A percentile compares a stretch with the other conserved stretches of the same genome.
Evolutionary conservation across 2,797 vertebrate genomes (phyloP).

Genomic region (Pteronotus mesoamericanus): DNA sequence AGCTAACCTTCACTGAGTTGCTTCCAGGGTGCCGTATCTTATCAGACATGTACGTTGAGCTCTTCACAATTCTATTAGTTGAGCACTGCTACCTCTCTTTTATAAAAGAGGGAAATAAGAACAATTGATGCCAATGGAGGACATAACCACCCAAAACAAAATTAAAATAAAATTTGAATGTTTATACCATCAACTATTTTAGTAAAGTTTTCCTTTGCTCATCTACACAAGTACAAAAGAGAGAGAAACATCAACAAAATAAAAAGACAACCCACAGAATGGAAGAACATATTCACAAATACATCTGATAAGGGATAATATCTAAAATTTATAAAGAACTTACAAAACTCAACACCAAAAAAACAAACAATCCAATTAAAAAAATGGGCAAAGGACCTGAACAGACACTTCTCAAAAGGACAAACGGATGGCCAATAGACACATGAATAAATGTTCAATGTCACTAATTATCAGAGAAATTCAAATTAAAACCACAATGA

Average conservation of each 20-base stretch:
- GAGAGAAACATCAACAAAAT: neutral
- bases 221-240: neutral
- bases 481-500: neutral
- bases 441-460: neutral
- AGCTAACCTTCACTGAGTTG: neutral
- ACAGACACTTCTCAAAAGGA: neutral
- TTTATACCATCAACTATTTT: neutral
- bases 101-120: neutral
- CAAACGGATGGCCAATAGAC: neutral
- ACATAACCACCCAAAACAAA: neutral
- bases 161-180: neutral
- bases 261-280: neutral
- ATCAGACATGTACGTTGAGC: neutral
- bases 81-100: neutral
- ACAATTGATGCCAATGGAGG: neutral
- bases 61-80: neutral
- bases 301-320: no score
- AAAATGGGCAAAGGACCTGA: neutral
- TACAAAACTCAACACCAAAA: no score
- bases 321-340: no score
- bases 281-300: neutral
- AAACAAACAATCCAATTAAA: neutral
- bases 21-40: fast-evolving
- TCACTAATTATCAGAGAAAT: neutral
- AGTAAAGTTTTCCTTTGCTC: neutral